phyloP scores from a whole-genome alignment of 2,797 vertebrate genomes.

The Eleutherodactylus coqui region DNA sequence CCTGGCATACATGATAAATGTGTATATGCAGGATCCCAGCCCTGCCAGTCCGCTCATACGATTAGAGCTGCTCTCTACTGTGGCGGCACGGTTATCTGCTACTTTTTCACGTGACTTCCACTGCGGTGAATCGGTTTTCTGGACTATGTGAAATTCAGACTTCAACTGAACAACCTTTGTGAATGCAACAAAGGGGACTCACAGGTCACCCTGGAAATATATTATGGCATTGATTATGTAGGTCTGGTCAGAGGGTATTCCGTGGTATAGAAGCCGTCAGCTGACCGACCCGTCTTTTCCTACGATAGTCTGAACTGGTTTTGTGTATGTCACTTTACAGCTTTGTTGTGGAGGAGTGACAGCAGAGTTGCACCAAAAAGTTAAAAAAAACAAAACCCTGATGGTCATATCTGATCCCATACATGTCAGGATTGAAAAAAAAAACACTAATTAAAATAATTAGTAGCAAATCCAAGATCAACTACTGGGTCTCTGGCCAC shows the following conservation, averaged over 20 bases:
- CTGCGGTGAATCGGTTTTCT: not conserved
- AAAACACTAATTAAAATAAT: too few species aligned
- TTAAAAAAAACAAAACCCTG: too few species aligned
- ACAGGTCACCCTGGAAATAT: not conserved
- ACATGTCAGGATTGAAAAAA: not conserved
- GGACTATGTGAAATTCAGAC: not conserved
- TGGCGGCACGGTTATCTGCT: not conserved
- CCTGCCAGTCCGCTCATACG: not conserved
- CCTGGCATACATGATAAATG: not conserved
- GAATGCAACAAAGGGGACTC: not conserved
- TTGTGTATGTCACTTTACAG: not conserved
- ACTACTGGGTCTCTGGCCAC: too few species aligned
- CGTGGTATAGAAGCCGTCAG: not conserved
- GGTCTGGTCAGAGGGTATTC: not conserved
- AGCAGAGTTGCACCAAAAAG: not conserved
- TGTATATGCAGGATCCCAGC: not conserved
- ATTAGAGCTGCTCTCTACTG: conserved; percentile 1
- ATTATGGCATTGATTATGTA: not conserved
- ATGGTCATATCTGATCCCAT: not conserved
- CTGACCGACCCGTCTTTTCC: not conserved
- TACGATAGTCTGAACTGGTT: not conserved
- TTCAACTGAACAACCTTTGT: not conserved
- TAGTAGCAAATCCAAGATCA: not conserved
- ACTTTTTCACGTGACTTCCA: not conserved
- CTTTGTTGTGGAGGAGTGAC: not conserved